Evolutionary conservation across 2,113 vertebrate species (phyloP).

Genomic region (Gopherus evgoodei): DNA sequence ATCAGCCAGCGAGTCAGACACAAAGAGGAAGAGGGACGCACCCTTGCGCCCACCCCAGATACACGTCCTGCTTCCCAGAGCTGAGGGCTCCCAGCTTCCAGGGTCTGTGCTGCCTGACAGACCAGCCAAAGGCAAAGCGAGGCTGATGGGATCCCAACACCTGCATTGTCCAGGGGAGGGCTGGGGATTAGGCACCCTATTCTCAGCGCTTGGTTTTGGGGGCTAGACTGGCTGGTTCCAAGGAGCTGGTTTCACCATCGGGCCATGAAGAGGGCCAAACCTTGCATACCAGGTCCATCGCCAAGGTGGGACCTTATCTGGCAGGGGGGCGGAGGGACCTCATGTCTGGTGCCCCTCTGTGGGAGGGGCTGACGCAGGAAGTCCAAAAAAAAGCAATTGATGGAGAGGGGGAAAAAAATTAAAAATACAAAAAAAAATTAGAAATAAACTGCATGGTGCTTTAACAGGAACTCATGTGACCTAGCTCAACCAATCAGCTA

Average conservation of each 20-base stretch:
- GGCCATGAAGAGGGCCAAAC: neutral
- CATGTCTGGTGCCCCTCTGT: neutral
- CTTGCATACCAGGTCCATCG: neutral
- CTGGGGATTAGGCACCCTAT: neutral
- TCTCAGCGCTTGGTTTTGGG: neutral
- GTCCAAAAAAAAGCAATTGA: slow-evolving; percentile 32
- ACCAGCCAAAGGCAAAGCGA: neutral
- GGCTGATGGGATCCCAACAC: neutral
- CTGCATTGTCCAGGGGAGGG: neutral
- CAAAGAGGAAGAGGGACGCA: neutral
- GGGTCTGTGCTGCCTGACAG: neutral
- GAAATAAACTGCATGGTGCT: slow-evolving; percentile 87
- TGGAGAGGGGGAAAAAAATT: slow-evolving; percentile 28
- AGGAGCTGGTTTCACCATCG: neutral
- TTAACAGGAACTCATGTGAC: slow-evolving; percentile 75
- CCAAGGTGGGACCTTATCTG: neutral
- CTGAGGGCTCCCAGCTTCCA: neutral
- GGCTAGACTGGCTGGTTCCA: neutral
- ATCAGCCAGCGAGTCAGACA: neutral
- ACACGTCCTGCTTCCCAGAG: neutral
- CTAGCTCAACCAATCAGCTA: slow-evolving; percentile 75
- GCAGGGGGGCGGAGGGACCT: neutral
- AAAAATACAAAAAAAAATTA: slow-evolving; percentile 4
- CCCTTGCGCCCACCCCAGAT: neutral
- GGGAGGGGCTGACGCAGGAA: slow-evolving; percentile 12